These are phyloP conservation scores for Melanostoma mellinum DNA, from an alignment of 2,888 invertebrate genomes.

Conservation along the genomic window DNA sequence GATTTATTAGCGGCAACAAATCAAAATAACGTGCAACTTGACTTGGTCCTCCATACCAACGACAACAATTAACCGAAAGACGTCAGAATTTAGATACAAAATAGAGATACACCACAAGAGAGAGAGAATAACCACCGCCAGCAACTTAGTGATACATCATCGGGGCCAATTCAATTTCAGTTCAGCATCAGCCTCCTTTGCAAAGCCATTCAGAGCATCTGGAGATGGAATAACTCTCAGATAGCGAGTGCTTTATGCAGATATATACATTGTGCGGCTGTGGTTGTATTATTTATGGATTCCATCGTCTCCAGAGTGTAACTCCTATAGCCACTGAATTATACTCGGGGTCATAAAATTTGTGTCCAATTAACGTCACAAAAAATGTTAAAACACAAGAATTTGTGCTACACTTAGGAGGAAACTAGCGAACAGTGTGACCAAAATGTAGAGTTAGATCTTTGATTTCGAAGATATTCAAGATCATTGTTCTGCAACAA, in stretches of 20 bases:
- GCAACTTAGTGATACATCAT: slow-evolving; percentile 57
- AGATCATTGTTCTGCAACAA: too few species aligned
- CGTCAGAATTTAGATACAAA: slow-evolving; percentile 49
- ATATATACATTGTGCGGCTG: slow-evolving; percentile 22
- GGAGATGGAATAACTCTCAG: slow-evolving; percentile 51
- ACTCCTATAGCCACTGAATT: slow-evolving; percentile 54
- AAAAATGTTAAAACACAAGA: not conserved
- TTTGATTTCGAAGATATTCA: too few species aligned
- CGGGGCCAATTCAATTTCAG: slow-evolving; percentile 49
- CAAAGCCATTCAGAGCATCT: slow-evolving; percentile 35
- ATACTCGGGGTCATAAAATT: slow-evolving; percentile 70
- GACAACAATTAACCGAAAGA: slow-evolving; percentile 65
- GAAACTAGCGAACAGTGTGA: not conserved
- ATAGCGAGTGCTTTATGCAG: slow-evolving; percentile 48
- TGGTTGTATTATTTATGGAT: slow-evolving; percentile 68
- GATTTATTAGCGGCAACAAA: slow-evolving; percentile 67
- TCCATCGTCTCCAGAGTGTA: slow-evolving; percentile 21
- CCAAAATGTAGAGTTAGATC: not conserved
- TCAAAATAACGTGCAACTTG: slow-evolving; percentile 46
- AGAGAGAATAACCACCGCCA: slow-evolving; percentile 15
- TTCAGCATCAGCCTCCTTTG: slow-evolving; percentile 15
- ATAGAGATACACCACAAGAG: slow-evolving; percentile 17
- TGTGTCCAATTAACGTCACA: slow-evolving; percentile 71
- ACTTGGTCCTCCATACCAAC: slow-evolving; percentile 11
- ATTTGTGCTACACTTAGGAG: not conserved